phyloP scores from a whole-genome alignment of 2,113 vertebrate genomes.

The Xenus cinereus region DNA sequence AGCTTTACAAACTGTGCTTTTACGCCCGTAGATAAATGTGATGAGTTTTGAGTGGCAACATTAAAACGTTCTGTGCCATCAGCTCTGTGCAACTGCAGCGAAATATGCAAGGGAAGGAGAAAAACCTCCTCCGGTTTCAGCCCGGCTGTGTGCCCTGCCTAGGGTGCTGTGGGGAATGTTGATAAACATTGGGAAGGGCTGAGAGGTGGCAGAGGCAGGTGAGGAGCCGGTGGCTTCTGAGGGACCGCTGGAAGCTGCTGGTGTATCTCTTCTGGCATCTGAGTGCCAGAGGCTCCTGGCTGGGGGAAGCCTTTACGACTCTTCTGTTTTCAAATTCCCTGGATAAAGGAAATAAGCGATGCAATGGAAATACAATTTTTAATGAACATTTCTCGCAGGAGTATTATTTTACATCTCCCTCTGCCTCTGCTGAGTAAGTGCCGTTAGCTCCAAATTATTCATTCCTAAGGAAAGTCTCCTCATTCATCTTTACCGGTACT shows the following conservation, averaged over 20 bases:
- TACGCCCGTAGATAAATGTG: conserved; percentile 62
- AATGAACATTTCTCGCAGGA: conserved; percentile 31
- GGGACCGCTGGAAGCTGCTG: conserved; percentile 55
- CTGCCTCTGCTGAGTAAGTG: conserved; percentile 66
- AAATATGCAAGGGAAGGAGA: conserved; percentile 49
- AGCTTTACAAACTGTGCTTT: conserved; percentile 49
- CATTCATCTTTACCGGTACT: conserved; percentile 56
- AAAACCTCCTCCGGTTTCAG: not conserved
- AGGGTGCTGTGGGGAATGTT: conserved; percentile 69
- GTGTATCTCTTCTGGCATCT: conserved; percentile 31
- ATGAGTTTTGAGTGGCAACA: conserved; percentile 62
- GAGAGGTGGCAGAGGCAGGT: conserved; percentile 67
- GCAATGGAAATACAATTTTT: conserved; percentile 42
- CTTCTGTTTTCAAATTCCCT: conserved; percentile 9
- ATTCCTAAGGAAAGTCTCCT: conserved; percentile 52
- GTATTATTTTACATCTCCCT: conserved; percentile 32
- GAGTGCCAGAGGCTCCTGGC: conserved; percentile 36
- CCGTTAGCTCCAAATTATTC: conserved; percentile 59
- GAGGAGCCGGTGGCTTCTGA: conserved; percentile 54
- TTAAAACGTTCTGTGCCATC: conserved; percentile 59
- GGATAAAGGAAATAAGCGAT: conserved; percentile 15
- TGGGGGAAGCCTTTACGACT: conserved; percentile 9
- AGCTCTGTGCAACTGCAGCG: conserved; percentile 61
- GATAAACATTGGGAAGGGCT: conserved; percentile 74
- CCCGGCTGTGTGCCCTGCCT: conserved; percentile 47